A percentile compares a stretch with the other conserved stretches of the same genome.
Conservation (phyloP, 2,888 invertebrate genomes). For the Cheilosia variabilis region DNA sequence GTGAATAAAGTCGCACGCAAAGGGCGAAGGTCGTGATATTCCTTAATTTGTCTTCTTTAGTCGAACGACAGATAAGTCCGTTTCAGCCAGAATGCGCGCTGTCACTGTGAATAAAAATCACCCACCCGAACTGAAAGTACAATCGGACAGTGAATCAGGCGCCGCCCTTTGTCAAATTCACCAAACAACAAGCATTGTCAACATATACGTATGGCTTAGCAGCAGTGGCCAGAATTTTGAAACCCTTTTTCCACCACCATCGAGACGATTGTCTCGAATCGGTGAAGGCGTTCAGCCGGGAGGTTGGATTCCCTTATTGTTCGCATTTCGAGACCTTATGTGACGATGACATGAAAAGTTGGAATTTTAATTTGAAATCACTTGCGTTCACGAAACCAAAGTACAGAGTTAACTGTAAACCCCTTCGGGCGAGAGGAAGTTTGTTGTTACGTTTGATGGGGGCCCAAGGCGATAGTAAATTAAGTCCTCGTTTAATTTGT, state of each 20-base stretch:
- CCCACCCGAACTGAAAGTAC: slow-evolving; percentile 50
- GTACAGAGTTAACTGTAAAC: background rate
- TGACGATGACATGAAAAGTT: slow-evolving; percentile 74
- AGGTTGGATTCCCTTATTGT: slow-evolving; percentile 60
- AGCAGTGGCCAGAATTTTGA: slow-evolving; percentile 20
- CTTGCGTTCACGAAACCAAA: slow-evolving; percentile 33
- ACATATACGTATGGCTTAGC: slow-evolving; percentile 27
- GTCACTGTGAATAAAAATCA: slow-evolving; percentile 45
- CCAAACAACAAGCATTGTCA: slow-evolving; percentile 69
- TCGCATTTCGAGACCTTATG: slow-evolving; percentile 64
- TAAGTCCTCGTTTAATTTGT: slow-evolving; percentile 68
- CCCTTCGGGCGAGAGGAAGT: slow-evolving; percentile 38
- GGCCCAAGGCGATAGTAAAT: slow-evolving; percentile 65
- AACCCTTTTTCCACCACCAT: slow-evolving; percentile 43
- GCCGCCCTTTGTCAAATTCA: slow-evolving; percentile 48
- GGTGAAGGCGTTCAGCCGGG: slow-evolving; percentile 65
- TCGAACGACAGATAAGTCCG: slow-evolving; percentile 65
- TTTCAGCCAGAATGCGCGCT: slow-evolving; percentile 38
- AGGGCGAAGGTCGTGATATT: slow-evolving; percentile 67
- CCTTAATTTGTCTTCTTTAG: slow-evolving; percentile 70
- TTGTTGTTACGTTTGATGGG: slow-evolving; percentile 44
- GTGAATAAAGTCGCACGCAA: slow-evolving; percentile 70
- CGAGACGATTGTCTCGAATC: slow-evolving; percentile 44
- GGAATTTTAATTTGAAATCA: slow-evolving; percentile 72
- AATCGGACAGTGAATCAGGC: slow-evolving; percentile 66